Percentiles rank a stretch among this genome's conserved stretches.
Evolutionary conservation across 2,888 invertebrate genomes (phyloP).

Genomic region (Ryuthela nishihirai): DNA sequence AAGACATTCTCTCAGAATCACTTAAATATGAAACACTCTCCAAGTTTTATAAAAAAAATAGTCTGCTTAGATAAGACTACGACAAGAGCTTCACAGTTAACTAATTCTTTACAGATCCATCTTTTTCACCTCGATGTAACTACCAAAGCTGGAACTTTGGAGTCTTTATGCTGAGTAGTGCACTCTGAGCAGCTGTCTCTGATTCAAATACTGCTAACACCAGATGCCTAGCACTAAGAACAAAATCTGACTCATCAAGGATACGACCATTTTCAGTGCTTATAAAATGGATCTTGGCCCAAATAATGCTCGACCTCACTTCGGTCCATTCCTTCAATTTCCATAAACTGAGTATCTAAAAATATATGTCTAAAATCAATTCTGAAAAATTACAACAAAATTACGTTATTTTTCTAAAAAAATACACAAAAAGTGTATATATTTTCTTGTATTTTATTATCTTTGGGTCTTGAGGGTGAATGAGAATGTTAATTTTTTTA

Average conservation of each 20-base stretch:
- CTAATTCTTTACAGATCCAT: not conserved
- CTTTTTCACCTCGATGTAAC: not conserved
- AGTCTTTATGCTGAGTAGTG: constrained; percentile 36
- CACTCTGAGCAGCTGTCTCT: constrained; percentile 36
- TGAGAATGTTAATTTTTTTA: no score
- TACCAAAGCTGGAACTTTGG: constrained; percentile 34
- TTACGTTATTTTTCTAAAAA: no score
- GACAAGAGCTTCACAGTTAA: not conserved
- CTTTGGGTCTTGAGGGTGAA: no score
- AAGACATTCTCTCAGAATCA: not conserved
- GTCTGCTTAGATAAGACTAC: not conserved
- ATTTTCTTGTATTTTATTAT: no score
- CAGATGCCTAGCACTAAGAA: constrained; percentile 17
- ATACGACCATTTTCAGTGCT: not conserved
- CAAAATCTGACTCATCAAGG: constrained; percentile 7
- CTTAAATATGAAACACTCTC: not conserved
- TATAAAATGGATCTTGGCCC: constrained; percentile 9
- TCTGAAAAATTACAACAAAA: no score
- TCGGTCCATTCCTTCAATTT: constrained; percentile 33
- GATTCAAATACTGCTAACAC: constrained; percentile 35
- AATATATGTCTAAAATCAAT: no score
- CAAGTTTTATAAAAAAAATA: constrained; percentile 1
- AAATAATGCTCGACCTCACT: constrained; percentile 35
- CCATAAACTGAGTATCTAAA: no score
- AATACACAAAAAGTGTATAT: no score